Conservation (phyloP, 2,888 invertebrate genomes). For the Lottia scabra region DNA sequence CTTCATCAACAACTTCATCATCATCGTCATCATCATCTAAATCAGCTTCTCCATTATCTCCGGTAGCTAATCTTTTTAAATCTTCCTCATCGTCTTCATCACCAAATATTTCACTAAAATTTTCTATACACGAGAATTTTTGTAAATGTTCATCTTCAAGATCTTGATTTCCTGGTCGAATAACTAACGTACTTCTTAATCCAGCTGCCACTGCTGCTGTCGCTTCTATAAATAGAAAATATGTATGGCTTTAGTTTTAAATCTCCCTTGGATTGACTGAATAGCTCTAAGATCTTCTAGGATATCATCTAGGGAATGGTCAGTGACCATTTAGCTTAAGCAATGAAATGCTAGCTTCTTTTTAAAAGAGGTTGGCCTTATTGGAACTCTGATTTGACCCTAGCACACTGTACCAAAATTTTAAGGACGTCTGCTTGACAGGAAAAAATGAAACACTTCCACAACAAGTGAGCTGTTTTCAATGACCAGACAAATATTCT, state of each 20-base stretch:
- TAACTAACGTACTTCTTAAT: slow-evolving; percentile 77
- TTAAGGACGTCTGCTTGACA: no score
- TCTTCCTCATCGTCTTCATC: slow-evolving; percentile 55
- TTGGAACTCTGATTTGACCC: no score
- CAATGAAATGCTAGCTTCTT: no score
- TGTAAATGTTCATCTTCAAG: slow-evolving; percentile 74
- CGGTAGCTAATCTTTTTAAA: slow-evolving; percentile 42
- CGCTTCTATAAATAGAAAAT: slow-evolving; percentile 77
- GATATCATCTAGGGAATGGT: no score
- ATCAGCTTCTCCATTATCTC: slow-evolving; percentile 42
- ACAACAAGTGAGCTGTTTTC: no score
- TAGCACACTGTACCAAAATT: no score
- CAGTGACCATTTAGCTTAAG: no score
- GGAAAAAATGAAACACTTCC: no score
- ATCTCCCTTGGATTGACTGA: no score
- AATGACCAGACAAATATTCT: no score
- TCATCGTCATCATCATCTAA: slow-evolving; percentile 41
- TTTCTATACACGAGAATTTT: slow-evolving; percentile 56
- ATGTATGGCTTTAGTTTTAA: slow-evolving; percentile 2
- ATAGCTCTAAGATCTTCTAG: no score
- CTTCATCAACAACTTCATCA: slow-evolving; percentile 42
- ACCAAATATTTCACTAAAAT: slow-evolving; percentile 61
- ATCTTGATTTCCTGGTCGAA: slow-evolving; percentile 83
- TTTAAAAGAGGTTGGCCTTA: no score
- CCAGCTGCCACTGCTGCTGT: slow-evolving; percentile 84